These are phyloP conservation scores for Anoura caudifer DNA, from an alignment of 2,113 vertebrate genomes.

Conservation along the genomic window DNA sequence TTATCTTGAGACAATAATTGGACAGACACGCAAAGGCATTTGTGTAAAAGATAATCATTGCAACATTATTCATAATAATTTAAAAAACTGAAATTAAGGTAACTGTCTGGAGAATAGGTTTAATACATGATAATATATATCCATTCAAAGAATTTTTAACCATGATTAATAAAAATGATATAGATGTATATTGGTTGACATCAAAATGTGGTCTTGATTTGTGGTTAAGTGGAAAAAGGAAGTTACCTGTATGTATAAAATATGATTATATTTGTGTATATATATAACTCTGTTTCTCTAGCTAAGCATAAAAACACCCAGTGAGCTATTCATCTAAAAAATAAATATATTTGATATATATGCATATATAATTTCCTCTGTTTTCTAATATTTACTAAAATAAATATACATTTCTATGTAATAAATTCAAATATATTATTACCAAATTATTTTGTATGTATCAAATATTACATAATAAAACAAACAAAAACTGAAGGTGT, in stretches of 20 bases:
- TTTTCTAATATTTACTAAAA: conserved; percentile 2
- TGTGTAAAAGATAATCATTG: not conserved
- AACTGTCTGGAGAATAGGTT: not conserved
- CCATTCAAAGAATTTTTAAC: not conserved
- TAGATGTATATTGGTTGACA: not conserved
- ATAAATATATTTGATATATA: not conserved
- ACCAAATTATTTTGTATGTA: conserved; percentile 2
- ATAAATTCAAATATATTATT: not conserved
- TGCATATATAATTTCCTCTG: not conserved
- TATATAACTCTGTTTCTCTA: not conserved
- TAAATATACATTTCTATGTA: not conserved
- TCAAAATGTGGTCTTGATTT: not conserved
- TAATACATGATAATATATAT: not conserved
- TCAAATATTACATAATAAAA: not conserved
- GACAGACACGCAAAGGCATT: not conserved
- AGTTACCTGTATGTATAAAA: not conserved
- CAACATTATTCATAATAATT: not conserved
- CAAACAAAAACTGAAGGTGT: not conserved
- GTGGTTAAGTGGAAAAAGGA: not conserved
- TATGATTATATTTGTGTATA: not conserved
- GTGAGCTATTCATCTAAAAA: not conserved
- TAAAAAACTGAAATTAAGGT: not conserved
- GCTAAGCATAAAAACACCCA: not conserved
- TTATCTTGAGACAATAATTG: not conserved
- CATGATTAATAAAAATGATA: not conserved